These are phyloP conservation scores for Psix sp. DNA, from an alignment of 1,140 invertebrate species.

Conservation along the genomic window DNA sequence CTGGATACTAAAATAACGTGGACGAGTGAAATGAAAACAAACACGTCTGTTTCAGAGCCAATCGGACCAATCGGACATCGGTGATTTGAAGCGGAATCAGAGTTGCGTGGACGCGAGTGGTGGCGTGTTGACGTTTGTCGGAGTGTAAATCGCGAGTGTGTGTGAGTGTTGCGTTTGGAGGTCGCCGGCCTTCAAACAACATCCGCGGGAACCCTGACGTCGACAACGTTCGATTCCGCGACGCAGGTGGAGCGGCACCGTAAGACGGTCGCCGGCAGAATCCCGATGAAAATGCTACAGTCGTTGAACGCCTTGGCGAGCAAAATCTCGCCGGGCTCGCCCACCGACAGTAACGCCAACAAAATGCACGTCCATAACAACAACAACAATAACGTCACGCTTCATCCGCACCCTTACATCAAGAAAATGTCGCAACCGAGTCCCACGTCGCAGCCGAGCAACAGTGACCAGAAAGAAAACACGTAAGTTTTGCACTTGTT, in stretches of 20 bases:
- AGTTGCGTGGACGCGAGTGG: not conserved
- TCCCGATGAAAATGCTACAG: conserved; percentile 82
- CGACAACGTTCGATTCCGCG: conserved; percentile 60
- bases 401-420: conserved; percentile 72
- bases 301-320: conserved; percentile 87
- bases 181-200: conserved; percentile 68
- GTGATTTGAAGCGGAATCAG: not conserved
- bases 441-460: conserved; percentile 62
- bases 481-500: conserved; percentile 68
- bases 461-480: conserved; percentile 74
- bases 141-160: conserved; percentile 28
- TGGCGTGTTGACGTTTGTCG: conserved; percentile 1
- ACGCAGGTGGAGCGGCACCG: conserved; percentile 61
- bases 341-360: conserved; percentile 76
- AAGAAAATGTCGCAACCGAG: conserved; percentile 69
- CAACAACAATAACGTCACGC: conserved; percentile 76
- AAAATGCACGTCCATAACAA: conserved; percentile 79
- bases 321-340: conserved; percentile 85
- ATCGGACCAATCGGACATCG: too few species aligned
- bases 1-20: too few species aligned
- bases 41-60: too few species aligned
- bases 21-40: too few species aligned
- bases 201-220: conserved; percentile 66
- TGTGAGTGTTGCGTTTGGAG: conserved; percentile 62
- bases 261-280: conserved; percentile 60